These are phyloP conservation scores for Nautilus pompilius DNA, from an alignment of 1,140 invertebrate genomes.

Conservation along the genomic window DNA sequence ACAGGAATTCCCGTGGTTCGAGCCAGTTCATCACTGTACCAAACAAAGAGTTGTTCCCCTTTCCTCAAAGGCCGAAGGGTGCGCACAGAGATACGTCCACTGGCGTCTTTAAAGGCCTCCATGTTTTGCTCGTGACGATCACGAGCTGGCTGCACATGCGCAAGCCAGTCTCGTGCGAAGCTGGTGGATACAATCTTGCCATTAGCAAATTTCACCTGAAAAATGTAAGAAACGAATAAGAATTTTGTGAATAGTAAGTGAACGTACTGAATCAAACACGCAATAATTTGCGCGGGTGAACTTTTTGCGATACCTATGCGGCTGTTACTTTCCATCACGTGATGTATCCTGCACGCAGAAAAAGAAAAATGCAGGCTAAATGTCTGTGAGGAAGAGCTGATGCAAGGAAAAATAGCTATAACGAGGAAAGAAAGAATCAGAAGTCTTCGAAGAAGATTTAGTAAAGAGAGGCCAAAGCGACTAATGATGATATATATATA, in stretches of 20 bases:
- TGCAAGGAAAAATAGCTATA: no score
- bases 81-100: constrained; percentile 31
- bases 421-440: not conserved
- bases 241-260: no score
- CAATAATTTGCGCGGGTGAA: not conserved
- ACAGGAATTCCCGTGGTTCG: constrained; percentile 71
- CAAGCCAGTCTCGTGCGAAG: constrained; percentile 55
- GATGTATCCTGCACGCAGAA: not conserved
- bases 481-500: not conserved
- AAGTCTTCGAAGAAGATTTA: not conserved
- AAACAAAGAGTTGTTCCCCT: constrained; percentile 69
- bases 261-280: not conserved
- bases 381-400: no score
- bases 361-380: not conserved
- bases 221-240: not conserved
- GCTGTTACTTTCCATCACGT: not conserved
- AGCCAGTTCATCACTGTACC: constrained; percentile 77
- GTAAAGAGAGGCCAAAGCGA: not conserved
- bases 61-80: constrained; percentile 55
- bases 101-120: constrained; percentile 52
- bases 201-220: constrained; percentile 19
- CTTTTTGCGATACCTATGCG: not conserved
- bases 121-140: constrained; percentile 71
- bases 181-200: constrained; percentile 10
- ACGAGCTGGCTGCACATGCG: constrained; percentile 61